Base-by-base conservation (phyloP, 2,888 invertebrate species). In the Pandemis heparana region DNA sequence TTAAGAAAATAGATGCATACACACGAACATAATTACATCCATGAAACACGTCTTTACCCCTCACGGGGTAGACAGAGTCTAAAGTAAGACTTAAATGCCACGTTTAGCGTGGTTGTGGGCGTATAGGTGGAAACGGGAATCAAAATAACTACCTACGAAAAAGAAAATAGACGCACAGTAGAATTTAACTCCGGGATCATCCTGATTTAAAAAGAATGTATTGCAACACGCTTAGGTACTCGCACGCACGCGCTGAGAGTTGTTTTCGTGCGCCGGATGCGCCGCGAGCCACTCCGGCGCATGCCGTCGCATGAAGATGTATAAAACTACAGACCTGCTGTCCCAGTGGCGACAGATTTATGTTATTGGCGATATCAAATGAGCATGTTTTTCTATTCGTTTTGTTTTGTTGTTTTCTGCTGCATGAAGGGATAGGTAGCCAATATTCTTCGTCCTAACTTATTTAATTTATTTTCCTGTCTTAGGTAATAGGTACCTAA, bases 261-360 rank as follows among this genome's bases (percentile, higher is more conserved):
- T 71, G 75, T 74, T 74, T 75, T 75, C 63, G 68, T 67, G 75
- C 65, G 75, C 81, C 81, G 81, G 81, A 79, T 78, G 76, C 76
- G 59, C 70, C 69, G 75, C 64, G 65, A 74, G 75, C 62, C 72
- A 73, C 79, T 76, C 78, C 60, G 72, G 78, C 79, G 77, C 79
- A 78, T 76, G 77, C 77, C 78, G 72, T 16, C n/a, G 38, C 10
- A 18, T 16, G 1, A 23, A 8, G 48, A 39, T 2, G 63, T 66
- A 59, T 46, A 7, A 62, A 46, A 53, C 53, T 18, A 2, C 61
- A 74, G 74, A 76, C 18, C n/a, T 32, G 70, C n/a, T 23, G 14
- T 46, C 0, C 2, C 32, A 8, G 10, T 43, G 14, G 38, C 38
- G 32, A 60, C 38, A 60, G 18, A 38, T 60, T 60, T 60, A 60